Evolutionary conservation across 2,797 vertebrate genomes (phyloP).

Genomic region (Gila robusta): DNA sequence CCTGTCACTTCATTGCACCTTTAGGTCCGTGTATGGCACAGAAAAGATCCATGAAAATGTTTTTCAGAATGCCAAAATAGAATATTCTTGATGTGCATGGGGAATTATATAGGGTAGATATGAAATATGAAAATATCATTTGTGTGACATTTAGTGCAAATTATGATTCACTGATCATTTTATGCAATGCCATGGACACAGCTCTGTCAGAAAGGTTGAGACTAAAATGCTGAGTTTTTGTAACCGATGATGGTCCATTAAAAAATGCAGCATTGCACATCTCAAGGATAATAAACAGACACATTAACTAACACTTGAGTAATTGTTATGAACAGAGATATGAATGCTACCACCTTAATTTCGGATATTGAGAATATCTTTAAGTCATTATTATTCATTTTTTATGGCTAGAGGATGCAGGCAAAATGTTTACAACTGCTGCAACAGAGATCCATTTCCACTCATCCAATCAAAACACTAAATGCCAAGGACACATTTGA

Average conservation of each 20-base stretch:
- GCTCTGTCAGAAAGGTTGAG: background rate
- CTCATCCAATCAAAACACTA: background rate
- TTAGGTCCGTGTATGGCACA: constrained; percentile 28
- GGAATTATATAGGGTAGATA: background rate
- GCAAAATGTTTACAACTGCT: background rate
- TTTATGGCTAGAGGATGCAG: background rate
- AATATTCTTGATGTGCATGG: constrained; percentile 1
- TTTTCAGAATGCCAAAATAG: constrained; percentile 9
- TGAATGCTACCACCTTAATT: background rate
- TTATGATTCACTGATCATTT: constrained; percentile 23
- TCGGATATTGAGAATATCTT: background rate
- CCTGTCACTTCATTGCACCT: constrained; percentile 33
- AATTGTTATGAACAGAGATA: background rate
- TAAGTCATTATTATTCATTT: background rate
- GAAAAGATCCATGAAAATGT: background rate
- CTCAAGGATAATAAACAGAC: background rate
- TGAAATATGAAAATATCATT: constrained; percentile 5
- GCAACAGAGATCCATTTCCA: background rate
- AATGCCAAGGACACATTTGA: background rate
- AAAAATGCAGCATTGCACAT: background rate
- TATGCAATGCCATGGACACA: background rate
- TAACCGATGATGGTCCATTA: background rate
- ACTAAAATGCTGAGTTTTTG: background rate
- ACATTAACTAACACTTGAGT: background rate
- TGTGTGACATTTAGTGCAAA: constrained; percentile 20